Evolutionary conservation across 2,888 invertebrate genomes (phyloP).

Genomic region (Epirrhoe tristata): DNA sequence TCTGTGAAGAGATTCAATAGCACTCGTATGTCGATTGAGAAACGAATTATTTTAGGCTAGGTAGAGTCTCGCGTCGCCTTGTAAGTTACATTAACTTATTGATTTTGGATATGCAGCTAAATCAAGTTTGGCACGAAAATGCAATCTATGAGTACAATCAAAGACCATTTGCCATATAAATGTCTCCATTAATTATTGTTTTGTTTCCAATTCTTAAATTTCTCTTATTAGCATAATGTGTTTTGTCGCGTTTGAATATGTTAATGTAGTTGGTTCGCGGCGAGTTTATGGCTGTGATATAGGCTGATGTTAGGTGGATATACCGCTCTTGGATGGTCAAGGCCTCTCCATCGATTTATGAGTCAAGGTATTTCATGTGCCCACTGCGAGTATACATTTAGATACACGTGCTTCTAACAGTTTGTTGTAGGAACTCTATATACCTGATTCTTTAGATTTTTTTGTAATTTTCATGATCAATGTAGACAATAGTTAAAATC

Average conservation of each 20-base stretch:
- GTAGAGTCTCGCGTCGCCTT: too few species aligned
- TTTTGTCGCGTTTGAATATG: slow-evolving; percentile 3
- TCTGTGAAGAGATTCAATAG: too few species aligned
- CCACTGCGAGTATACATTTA: slow-evolving; percentile 5
- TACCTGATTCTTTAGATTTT: neutral
- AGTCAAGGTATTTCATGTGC: slow-evolving; percentile 18
- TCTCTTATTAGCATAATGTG: slow-evolving; percentile 16
- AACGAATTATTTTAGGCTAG: too few species aligned
- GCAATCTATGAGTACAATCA: neutral
- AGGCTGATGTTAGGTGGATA: neutral
- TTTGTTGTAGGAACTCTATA: slow-evolving; percentile 3
- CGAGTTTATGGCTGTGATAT: slow-evolving; percentile 7
- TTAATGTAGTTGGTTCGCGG: neutral
- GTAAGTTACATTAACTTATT: neutral
- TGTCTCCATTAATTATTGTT: neutral
- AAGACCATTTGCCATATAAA: neutral
- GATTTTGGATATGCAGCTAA: neutral
- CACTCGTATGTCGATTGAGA: too few species aligned
- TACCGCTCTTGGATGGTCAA: slow-evolving; percentile 15
- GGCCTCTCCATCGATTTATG: slow-evolving; percentile 26
- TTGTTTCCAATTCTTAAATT: neutral
- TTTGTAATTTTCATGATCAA: neutral
- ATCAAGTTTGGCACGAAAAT: neutral
- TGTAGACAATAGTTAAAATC: neutral
- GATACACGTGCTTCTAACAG: slow-evolving; percentile 3